Base-by-base conservation (phyloP, 1,140 invertebrate genomes). In the Atta texana region DNA sequence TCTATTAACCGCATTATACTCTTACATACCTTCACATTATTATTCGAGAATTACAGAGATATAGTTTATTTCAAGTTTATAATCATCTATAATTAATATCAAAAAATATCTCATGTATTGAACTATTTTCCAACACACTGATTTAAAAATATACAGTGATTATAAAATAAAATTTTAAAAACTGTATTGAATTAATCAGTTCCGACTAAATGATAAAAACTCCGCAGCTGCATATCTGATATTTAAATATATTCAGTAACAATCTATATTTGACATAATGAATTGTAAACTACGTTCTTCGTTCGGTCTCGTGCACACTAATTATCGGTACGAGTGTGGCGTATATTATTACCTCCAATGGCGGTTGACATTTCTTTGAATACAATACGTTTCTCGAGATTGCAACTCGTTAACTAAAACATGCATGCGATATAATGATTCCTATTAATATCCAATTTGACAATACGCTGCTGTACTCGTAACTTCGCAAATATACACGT, bases 391-490 rank as follows among this genome's bases (percentile, higher is more conserved):
- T 24, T 71, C 34, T 44, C 55, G 55, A 84, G n/a, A 10, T 34
- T 74, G 8, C 39, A 63, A 61, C 24, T 61, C 24, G n/a, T 21
- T 31, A 82, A 74, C 68, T 59, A 63, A 84, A 74, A 63, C 12
- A 2, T 21, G 14, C 51, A 55, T 8, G 24, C 53, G 28, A 49
- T 31, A 75, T 84, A 75, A 61, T 75, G 7, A 14, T 7, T 21
- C 2, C 18, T 61, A 49, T 84, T 84, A 74, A 55, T 34, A 74
- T 44, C 10, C n/a, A 61, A 72, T 72, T 84, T 51, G 21, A 49
- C 14, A 24, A 34, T 14, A 49, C 21, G 51, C 31, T 16, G 16
- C 34, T 68, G 51, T 21, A 16, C 1, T 49, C 2, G 24, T 24
- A 24, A 24, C 24, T 24, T 24, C 24, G 24, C 24, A 24, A 24